These are phyloP conservation scores for Pinctada fucata DNA, from an alignment of 2,888 invertebrate genomes.

Conservation along the genomic window DNA sequence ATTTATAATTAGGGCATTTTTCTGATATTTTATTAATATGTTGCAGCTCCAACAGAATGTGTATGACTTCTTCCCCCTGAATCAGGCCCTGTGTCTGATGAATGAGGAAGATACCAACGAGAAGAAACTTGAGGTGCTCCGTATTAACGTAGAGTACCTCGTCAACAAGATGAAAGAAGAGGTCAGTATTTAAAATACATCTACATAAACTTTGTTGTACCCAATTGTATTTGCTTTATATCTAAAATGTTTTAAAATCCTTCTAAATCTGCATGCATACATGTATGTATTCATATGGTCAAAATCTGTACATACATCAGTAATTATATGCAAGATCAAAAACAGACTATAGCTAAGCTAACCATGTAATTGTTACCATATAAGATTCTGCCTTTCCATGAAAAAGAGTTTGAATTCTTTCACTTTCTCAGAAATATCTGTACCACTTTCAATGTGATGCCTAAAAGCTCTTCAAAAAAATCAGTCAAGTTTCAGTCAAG, in stretches of 20 bases:
- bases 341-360: too few relatives aligned
- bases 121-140: constrained; percentile 67
- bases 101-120: constrained; percentile 73
- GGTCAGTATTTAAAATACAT: constrained; percentile 51
- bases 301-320: too few relatives aligned
- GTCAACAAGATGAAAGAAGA: constrained; percentile 74
- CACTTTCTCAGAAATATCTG: too few relatives aligned
- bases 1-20: too few relatives aligned
- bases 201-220: background rate
- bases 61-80: constrained; percentile 75
- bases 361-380: too few relatives aligned
- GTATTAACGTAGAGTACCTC: constrained; percentile 72
- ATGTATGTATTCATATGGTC: background rate
- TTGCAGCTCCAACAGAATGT: constrained; percentile 65
- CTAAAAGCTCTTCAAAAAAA: too few relatives aligned
- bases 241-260: background rate
- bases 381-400: too few relatives aligned
- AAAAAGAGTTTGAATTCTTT: too few relatives aligned
- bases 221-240: background rate
- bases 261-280: background rate
- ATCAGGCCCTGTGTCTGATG: constrained; percentile 72
- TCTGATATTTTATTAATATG: too few relatives aligned
- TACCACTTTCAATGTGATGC: too few relatives aligned
- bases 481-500: too few relatives aligned
- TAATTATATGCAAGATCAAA: too few relatives aligned